These are phyloP conservation scores for Helicoverpa zea DNA, from an alignment of 1,140 invertebrate genomes.

Conservation along the genomic window DNA sequence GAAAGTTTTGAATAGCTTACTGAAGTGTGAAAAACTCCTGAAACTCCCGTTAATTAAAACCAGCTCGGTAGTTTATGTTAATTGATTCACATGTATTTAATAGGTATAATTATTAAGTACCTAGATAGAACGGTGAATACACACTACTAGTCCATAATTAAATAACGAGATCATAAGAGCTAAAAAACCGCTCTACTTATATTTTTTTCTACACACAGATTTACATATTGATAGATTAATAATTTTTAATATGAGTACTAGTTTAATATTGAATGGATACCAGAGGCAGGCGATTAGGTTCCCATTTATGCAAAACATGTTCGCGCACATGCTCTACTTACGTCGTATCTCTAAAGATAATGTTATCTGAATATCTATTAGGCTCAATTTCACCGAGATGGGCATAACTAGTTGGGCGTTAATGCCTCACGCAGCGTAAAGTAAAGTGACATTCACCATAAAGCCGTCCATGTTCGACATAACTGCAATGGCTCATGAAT, in stretches of 20 bases:
- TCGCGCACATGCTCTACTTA: conserved; percentile 2
- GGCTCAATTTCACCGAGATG: conserved; percentile 32
- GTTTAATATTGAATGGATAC: too few species aligned
- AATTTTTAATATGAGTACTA: too few species aligned
- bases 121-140: too few species aligned
- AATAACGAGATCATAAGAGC: too few species aligned
- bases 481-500: conserved; percentile 50
- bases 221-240: too few species aligned
- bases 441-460: conserved; percentile 52
- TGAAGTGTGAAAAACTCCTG: background rate
- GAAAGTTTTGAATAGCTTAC: conserved; percentile 5
- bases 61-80: background rate
- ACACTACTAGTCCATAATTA: too few species aligned
- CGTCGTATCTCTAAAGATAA: background rate
- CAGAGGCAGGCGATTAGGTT: background rate
- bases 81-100: too few species aligned
- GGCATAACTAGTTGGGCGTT: conserved; percentile 33
- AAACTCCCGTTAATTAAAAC: background rate
- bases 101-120: too few species aligned
- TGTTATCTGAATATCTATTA: conserved; percentile 42
- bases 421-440: conserved; percentile 35
- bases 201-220: too few species aligned
- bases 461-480: conserved; percentile 40
- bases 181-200: too few species aligned
- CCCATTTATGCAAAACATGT: background rate